phyloP scores from a whole-genome alignment of 2,113 vertebrate species.

The Anhinga rufa region DNA sequence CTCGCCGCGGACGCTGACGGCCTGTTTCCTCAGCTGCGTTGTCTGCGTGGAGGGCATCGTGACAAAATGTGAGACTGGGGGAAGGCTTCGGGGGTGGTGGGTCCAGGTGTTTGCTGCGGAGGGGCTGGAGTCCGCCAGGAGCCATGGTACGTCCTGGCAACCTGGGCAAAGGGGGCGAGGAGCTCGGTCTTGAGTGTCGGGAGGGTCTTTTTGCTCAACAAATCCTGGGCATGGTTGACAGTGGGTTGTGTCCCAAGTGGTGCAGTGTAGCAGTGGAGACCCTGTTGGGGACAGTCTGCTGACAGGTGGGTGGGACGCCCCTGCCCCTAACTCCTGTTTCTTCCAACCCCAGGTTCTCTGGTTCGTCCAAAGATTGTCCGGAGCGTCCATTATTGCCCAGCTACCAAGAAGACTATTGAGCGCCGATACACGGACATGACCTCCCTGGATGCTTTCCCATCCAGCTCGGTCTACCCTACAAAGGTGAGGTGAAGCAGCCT shows the following conservation, averaged over 20 bases:
- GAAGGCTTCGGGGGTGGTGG: too few relatives aligned
- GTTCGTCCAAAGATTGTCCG: constrained; percentile 94
- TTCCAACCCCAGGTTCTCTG: constrained; percentile 82
- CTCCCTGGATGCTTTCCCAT: constrained; percentile 91
- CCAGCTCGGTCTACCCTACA: constrained; percentile 90
- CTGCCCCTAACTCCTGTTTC: neutral
- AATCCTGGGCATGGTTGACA: neutral
- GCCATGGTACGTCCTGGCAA: accelerated
- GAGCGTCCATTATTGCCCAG: constrained; percentile 95
- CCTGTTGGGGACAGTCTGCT: neutral
- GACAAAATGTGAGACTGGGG: constrained; percentile 86
- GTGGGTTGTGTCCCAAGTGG: neutral
- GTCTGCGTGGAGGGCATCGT: constrained; percentile 97
- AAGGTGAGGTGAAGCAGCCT: constrained; percentile 77
- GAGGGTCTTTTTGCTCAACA: neutral
- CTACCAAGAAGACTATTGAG: constrained; percentile 95
- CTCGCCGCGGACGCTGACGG: constrained; percentile 88
- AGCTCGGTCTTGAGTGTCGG: neutral
- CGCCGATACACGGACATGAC: constrained; percentile 94
- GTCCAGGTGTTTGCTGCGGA: neutral
- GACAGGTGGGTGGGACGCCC: neutral
- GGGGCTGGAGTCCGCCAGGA: neutral
- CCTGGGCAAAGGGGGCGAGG: neutral
- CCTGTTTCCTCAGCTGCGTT: constrained; percentile 87
- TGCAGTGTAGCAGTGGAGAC: neutral